Evolutionary conservation across 2,797 vertebrate species (phyloP).

Genomic region (Scarus forsteni): DNA sequence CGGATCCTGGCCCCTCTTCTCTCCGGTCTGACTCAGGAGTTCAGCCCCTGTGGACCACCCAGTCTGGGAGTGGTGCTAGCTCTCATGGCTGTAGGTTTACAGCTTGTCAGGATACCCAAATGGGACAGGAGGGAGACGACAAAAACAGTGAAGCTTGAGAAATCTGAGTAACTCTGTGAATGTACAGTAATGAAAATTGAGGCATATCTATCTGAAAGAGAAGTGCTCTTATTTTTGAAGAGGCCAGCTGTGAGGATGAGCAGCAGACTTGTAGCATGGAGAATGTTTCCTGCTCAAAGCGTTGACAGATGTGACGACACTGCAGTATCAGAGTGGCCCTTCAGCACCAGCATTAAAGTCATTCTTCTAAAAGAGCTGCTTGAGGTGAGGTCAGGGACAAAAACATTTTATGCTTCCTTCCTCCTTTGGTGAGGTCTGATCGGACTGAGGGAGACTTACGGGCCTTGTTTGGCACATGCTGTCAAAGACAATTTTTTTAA

Average conservation of each 20-base stretch:
- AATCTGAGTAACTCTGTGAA: slow-evolving; percentile 24
- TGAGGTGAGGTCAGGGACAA: slow-evolving; percentile 3
- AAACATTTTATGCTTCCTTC: slow-evolving; percentile 3
- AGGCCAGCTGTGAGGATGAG: slow-evolving; percentile 23
- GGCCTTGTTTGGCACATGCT: slow-evolving; percentile 2
- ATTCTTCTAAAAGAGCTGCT: slow-evolving; percentile 19
- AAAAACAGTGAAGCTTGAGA: slow-evolving; percentile 58
- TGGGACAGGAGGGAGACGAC: slow-evolving; percentile 66
- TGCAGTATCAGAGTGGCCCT: slow-evolving; percentile 14
- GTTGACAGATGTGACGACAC: slow-evolving; percentile 16
- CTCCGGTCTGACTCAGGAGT: slow-evolving; percentile 92
- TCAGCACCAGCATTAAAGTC: slow-evolving; percentile 40
- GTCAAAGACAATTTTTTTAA: slow-evolving; percentile 9
- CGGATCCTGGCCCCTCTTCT: slow-evolving; percentile 91
- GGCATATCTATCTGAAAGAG: slow-evolving; percentile 14
- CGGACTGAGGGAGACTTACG: neutral
- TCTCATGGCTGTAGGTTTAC: slow-evolving; percentile 87
- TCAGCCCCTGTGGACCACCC: slow-evolving; percentile 93
- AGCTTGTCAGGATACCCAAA: slow-evolving; percentile 85
- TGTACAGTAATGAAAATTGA: neutral
- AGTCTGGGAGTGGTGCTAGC: slow-evolving; percentile 88
- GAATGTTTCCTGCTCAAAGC: neutral
- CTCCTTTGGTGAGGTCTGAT: slow-evolving; percentile 6
- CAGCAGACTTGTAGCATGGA: slow-evolving; percentile 21
- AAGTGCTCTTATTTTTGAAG: slow-evolving; percentile 47